A percentile compares a stretch with the other conserved stretches of the same genome.
Evolutionary conservation across 30 jellyfish, hydroid and myxozoan species (phyloP).

Genomic region (Aurelia coerulea): DNA sequence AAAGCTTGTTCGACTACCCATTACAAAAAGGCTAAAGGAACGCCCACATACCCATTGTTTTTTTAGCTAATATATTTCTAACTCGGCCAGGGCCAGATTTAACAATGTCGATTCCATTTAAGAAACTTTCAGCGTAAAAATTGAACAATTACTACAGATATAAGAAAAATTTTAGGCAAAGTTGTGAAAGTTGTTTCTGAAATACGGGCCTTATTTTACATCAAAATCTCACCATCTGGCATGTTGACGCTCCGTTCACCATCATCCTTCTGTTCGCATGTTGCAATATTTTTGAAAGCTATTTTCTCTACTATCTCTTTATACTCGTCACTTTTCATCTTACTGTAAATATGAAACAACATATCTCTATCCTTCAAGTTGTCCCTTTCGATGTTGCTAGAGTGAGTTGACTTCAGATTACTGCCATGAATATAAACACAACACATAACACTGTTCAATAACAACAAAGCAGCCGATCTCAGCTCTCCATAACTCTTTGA

Average conservation of each 20-base stretch:
- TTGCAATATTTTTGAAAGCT: not conserved
- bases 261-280: not conserved
- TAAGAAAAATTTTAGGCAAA: too few relatives aligned
- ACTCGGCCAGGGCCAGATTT: too few relatives aligned
- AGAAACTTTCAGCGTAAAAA: too few relatives aligned
- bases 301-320: not conserved
- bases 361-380: not conserved
- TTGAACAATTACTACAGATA: too few relatives aligned
- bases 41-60: too few relatives aligned
- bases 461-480: not conserved
- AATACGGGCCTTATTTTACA: too few relatives aligned
- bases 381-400: not conserved
- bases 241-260: not conserved
- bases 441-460: not conserved
- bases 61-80: too few relatives aligned
- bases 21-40: too few relatives aligned
- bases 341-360: not conserved
- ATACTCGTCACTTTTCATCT: not conserved
- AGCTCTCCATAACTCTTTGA: not conserved
- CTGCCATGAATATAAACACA: not conserved
- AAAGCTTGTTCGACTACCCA: too few relatives aligned
- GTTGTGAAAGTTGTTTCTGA: too few relatives aligned
- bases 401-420: not conserved
- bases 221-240: not conserved
- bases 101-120: too few relatives aligned